Evolutionary conservation across 2,888 invertebrate genomes (phyloP), one percentile per base, ranked within the genome.

Genomic region (Oegoconia quadripuncta): DNA sequence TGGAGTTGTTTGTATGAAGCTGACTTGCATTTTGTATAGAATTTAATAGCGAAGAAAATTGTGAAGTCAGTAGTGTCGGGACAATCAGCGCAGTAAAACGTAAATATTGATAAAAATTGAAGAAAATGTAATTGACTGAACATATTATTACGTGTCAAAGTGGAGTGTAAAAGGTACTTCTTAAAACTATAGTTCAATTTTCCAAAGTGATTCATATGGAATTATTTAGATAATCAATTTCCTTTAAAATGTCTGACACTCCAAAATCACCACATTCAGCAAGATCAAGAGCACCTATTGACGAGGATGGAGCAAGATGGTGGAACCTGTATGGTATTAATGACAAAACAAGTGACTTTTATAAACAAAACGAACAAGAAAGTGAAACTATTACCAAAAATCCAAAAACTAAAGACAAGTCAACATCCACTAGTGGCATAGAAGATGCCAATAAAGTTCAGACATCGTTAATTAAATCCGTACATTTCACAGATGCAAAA

Each of bases 251-350:
- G 81, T 48, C 56, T 26, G 61, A 67, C 28, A 33, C 35, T 34
- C 40, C 52, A 8, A 67, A 58, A 49, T 64, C 72, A 5, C 46
- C 68, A 15, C 62, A 69, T 44, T 63, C 70, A 6, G 74, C 86
- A 3, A 59, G 86, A 52, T 87, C 83, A 30, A 69, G 87, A 60
- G 73, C 67, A 31, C 87, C 86, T 7, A 67, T 87, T 37, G 66
- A 78, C 40, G 56, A 63, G 47, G 52, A 55, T 15, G 77, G 73
- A 1, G 56, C 69, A 3, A 59, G 41, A 33, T 75, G 79, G 74
- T 87, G 86, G 87, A 62, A 83, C 7, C 52, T 58, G 1, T 74
- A 66, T 28, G 73, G 76, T 9, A 38, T 39, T 15, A 32, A 31
- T 14, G 40, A 42, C n/a, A 42, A 45, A 31, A 40, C 37, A 38